Conservation (phyloP, 53 echinoderm and acorn worm species). For the Stichopus horrens region DNA sequence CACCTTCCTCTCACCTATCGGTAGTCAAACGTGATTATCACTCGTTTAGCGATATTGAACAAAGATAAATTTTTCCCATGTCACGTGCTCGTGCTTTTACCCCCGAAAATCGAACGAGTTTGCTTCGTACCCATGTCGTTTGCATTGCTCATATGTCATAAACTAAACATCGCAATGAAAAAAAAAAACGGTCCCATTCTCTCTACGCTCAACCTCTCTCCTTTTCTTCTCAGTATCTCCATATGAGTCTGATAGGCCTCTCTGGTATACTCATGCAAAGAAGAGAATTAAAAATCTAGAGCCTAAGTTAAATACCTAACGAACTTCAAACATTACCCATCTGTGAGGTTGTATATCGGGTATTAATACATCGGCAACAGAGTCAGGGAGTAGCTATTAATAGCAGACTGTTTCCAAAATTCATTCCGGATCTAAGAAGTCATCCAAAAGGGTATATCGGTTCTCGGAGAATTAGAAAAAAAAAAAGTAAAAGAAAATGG, state of each 20-base stretch:
- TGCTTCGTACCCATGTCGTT: slow-evolving; percentile 8
- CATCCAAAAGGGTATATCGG: slow-evolving; percentile 9
- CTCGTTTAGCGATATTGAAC: too few relatives aligned
- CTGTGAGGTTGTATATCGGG: not conserved
- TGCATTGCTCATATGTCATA: slow-evolving; percentile 22
- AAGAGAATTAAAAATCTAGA: slow-evolving; percentile 5
- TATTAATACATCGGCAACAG: not conserved
- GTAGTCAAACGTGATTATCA: too few relatives aligned
- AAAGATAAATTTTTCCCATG: not conserved
- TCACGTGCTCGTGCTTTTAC: not conserved
- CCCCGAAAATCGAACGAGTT: slow-evolving; percentile 18
- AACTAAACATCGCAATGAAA: slow-evolving; percentile 9
- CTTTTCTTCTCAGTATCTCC: too few relatives aligned
- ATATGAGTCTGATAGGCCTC: too few relatives aligned
- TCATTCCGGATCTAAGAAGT: slow-evolving; percentile 39
- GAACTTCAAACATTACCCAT: slow-evolving; percentile 13
- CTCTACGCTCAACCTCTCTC: too few relatives aligned
- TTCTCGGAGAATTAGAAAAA: slow-evolving; percentile 12
- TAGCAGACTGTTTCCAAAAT: not conserved
- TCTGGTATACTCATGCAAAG: not conserved
- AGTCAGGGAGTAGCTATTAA: not conserved
- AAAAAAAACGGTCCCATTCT: not conserved
- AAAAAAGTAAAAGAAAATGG: not conserved
- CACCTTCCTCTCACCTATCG: too few relatives aligned
- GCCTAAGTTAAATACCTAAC: slow-evolving; percentile 22